Evolutionary conservation across 2,113 vertebrate genomes (phyloP), one percentile per base, ranked within the genome.

Genomic region (Trochalopteron elliotii): DNA sequence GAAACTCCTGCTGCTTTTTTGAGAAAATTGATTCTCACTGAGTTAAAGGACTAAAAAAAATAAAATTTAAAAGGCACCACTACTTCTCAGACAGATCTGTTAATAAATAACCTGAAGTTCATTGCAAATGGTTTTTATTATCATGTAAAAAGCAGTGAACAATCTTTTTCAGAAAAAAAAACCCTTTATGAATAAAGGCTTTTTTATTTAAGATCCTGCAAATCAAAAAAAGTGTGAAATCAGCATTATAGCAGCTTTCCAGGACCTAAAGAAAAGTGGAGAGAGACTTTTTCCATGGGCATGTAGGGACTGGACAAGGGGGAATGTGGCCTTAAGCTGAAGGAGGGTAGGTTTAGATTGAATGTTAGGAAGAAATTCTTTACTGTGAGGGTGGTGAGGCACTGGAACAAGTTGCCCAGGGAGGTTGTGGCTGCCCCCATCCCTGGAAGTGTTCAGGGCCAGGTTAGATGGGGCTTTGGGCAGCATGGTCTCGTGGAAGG

Each of bases 371-470:
- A 22, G 23, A 68, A 60, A 60, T 21, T n/a, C 13, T 53, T 47
- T 31, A 8, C 17, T 53, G 30, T 35, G 20, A 60, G 8, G 4
- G 13, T 21, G 11, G 11, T 31, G 39, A 53, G 17, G 25, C 2
- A 4, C 14, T 55, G 20, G 30, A 5, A 35, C 7, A 21, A 2
- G 12, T 8, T n/a, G 4, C 3, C 30, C 17, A 40, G 45, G 10
- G 23, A 67, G 5, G 6, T 0, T 19, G 3, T 82, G 45, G 12
- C 4, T 53, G 28, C 3, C 13, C 13, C 3, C 24, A 12, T 47
- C 4, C 60, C 24, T 53, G 28, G 33, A 30, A 40, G 3, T n/a
- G 11, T 18, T 30, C 28, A 82, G 30, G 24, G 7, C 16, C 53
- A 25, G 28, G 5, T 1, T 61, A 47, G 5, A 25, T 5, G 7